Conservation (phyloP, 2,888 invertebrate species). For the Gastrophysa polygoni region DNA sequence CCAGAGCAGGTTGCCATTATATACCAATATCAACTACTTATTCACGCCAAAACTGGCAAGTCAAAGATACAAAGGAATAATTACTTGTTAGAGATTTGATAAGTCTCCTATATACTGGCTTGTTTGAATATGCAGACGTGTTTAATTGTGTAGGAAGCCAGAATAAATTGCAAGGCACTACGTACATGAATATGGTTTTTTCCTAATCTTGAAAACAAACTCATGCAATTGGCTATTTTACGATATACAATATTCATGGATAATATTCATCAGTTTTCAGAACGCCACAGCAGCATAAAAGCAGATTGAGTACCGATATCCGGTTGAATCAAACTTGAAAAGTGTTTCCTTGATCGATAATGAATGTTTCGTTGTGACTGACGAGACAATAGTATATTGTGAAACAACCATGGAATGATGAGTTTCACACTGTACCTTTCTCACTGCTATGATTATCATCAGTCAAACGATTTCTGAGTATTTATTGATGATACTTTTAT, state of each 20-base stretch:
- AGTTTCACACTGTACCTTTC: no score
- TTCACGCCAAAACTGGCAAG: constrained; percentile 4
- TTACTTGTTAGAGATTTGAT: constrained; percentile 15
- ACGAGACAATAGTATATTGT: neutral
- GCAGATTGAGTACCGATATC: constrained; percentile 23
- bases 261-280: constrained; percentile 17
- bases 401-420: no score
- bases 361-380: neutral
- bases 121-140: constrained; percentile 5
- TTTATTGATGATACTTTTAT: no score
- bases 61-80: constrained; percentile 11
- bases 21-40: constrained; percentile 12
- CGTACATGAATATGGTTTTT: constrained; percentile 3
- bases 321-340: constrained; percentile 26
- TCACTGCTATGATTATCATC: no score
- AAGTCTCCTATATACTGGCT: constrained; percentile 4
- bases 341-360: neutral
- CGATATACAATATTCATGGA: constrained; percentile 17
- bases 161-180: constrained; percentile 6
- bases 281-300: constrained; percentile 11
- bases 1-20: constrained; percentile 2
- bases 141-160: constrained; percentile 11
- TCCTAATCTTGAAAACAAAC: no score
- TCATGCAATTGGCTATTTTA: constrained; percentile 8
- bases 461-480: no score